These are phyloP conservation scores for Andrena trimmerana DNA, from an alignment of 2,888 invertebrate species.

Conservation along the genomic window DNA sequence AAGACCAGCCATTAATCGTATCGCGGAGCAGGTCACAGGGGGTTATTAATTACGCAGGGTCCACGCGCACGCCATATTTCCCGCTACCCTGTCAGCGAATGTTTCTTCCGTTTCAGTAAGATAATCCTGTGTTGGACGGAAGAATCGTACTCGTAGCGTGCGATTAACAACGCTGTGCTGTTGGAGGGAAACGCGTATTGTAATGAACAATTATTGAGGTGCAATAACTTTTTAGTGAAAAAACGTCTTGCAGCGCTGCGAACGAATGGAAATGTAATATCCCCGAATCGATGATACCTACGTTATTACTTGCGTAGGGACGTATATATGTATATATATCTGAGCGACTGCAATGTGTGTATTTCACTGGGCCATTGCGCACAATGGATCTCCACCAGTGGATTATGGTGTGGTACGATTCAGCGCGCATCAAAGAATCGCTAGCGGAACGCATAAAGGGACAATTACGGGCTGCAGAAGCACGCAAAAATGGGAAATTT, in stretches of 20 bases:
- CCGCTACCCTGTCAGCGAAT: conserved; percentile 29
- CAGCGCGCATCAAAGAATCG: not conserved
- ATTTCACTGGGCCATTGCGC: not conserved
- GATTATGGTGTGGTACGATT: not conserved
- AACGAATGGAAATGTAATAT: too few relatives aligned
- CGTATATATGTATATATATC: too few relatives aligned
- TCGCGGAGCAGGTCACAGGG: conserved; percentile 14
- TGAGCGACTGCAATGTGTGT: too few relatives aligned
- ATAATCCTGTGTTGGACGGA: not conserved
- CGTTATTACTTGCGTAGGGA: too few relatives aligned
- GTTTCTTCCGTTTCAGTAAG: conserved; percentile 39
- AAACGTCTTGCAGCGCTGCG: too few relatives aligned
- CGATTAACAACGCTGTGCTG: not conserved
- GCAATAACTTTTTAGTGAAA: too few relatives aligned
- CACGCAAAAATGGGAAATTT: conserved; percentile 35
- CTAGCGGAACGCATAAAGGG: not conserved
- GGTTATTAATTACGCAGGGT: conserved; percentile 49
- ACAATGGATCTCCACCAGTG: not conserved
- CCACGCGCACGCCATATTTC: conserved; percentile 29
- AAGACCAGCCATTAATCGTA: conserved; percentile 56
- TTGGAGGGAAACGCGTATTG: not conserved
- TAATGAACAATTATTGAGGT: not conserved
- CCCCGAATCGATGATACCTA: too few relatives aligned
- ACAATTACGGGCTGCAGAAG: conserved; percentile 30
- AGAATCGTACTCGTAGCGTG: not conserved